These are phyloP conservation scores for Callyntrura sp. DNA, from an alignment of 2,888 invertebrate genomes.

Conservation along the genomic window DNA sequence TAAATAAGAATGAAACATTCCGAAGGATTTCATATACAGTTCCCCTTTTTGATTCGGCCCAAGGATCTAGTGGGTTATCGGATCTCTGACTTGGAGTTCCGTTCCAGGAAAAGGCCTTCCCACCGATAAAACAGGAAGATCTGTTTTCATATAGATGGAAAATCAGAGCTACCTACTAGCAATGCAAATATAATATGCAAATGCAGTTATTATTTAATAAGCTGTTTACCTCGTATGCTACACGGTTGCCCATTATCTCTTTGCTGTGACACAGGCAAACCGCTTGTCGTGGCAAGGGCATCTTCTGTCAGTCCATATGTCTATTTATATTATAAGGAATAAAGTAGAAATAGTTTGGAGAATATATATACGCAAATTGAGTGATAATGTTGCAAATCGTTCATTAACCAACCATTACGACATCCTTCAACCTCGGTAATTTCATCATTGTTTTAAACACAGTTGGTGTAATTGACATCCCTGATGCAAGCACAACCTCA, in stretches of 20 bases:
- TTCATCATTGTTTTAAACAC: constrained; percentile 25
- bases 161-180: too few species aligned
- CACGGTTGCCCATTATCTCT: constrained; percentile 13
- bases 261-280: constrained; percentile 9
- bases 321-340: not conserved
- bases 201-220: too few species aligned
- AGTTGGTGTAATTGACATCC: constrained; percentile 51
- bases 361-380: too few species aligned
- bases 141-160: constrained; percentile 8
- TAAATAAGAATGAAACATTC: constrained; percentile 64
- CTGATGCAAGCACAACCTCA: constrained; percentile 66
- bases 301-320: constrained; percentile 58
- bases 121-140: constrained; percentile 62
- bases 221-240: constrained; percentile 26
- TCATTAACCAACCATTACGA: constrained; percentile 50
- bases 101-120: constrained; percentile 71
- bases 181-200: too few species aligned
- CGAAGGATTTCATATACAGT: constrained; percentile 45
- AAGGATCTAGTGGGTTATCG: constrained; percentile 51
- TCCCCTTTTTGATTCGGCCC: constrained; percentile 70
- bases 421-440: constrained; percentile 63
- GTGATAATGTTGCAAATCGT: too few species aligned
- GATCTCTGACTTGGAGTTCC: constrained; percentile 63
- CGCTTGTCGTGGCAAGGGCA: not conserved
- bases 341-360: too few species aligned